Conservation (phyloP, 2,113 vertebrate species). For the Neotragus pygmaeus region DNA sequence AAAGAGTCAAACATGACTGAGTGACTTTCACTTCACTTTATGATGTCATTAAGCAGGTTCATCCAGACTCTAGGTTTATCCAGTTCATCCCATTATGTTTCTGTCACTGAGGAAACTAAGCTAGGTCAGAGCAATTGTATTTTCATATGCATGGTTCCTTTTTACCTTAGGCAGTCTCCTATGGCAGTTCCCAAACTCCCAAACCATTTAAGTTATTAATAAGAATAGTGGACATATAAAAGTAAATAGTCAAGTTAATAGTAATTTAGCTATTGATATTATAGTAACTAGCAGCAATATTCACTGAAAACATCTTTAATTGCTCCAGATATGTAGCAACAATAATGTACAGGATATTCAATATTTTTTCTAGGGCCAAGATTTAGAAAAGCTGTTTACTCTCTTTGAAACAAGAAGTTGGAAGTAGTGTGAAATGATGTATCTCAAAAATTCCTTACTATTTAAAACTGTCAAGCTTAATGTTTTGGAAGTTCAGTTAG, state of each 20-base stretch:
- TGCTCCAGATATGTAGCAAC: not conserved
- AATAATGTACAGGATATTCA: not conserved
- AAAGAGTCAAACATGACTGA: not conserved
- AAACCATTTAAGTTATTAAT: conserved; percentile 30
- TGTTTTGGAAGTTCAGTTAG: not conserved
- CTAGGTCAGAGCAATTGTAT: not conserved
- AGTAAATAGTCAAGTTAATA: not conserved
- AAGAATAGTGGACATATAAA: not conserved
- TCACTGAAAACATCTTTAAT: not conserved
- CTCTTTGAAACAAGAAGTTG: not conserved
- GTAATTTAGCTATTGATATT: not conserved
- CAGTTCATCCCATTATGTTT: not conserved
- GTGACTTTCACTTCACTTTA: not conserved
- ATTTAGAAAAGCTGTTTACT: not conserved
- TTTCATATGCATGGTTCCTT: not conserved
- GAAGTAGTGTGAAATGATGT: not conserved
- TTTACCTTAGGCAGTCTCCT: not conserved
- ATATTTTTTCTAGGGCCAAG: not conserved
- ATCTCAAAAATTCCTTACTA: not conserved
- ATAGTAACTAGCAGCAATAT: not conserved
- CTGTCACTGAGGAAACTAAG: not conserved
- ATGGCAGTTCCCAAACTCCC: not conserved
- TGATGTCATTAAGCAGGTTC: not conserved
- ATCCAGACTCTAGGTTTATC: not conserved
- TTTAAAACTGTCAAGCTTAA: conserved; percentile 9